Conservation (phyloP, 2,113 vertebrate species). For the Cinclus mexicanus region DNA sequence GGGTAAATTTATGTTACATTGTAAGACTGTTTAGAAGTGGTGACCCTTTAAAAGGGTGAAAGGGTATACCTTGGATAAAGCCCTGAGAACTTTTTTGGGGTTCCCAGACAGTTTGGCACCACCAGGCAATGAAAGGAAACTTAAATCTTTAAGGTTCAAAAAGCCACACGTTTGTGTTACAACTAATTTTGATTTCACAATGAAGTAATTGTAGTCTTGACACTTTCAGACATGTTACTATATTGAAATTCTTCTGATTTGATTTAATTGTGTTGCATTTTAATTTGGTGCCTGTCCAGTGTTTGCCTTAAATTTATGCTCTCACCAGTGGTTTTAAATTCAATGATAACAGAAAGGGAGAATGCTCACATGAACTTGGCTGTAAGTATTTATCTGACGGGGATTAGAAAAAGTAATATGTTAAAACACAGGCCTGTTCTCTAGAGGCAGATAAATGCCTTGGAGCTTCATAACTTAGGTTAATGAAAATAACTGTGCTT, state of each 20-base stretch:
- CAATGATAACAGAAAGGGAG: background rate
- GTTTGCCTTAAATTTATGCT: background rate
- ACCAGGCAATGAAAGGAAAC: background rate
- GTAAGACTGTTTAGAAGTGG: background rate
- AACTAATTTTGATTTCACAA: background rate
- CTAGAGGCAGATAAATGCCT: background rate
- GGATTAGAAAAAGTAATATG: background rate
- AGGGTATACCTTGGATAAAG: background rate
- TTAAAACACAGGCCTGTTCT: background rate
- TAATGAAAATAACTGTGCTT: conserved; percentile 12
- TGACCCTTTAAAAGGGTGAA: background rate
- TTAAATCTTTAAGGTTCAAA: background rate
- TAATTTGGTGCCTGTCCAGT: background rate
- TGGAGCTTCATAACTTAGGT: background rate
- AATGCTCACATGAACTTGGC: background rate
- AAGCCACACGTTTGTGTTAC: background rate
- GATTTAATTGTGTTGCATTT: background rate
- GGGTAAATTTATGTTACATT: background rate
- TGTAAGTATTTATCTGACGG: background rate
- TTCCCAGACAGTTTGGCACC: background rate
- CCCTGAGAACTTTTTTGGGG: background rate
- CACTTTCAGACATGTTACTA: background rate
- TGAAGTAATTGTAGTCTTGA: background rate
- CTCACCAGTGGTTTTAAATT: background rate
- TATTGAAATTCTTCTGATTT: background rate